Evolutionary conservation across 2,113 vertebrate genomes (phyloP).

Genomic region (Thryonomys swinderianus): DNA sequence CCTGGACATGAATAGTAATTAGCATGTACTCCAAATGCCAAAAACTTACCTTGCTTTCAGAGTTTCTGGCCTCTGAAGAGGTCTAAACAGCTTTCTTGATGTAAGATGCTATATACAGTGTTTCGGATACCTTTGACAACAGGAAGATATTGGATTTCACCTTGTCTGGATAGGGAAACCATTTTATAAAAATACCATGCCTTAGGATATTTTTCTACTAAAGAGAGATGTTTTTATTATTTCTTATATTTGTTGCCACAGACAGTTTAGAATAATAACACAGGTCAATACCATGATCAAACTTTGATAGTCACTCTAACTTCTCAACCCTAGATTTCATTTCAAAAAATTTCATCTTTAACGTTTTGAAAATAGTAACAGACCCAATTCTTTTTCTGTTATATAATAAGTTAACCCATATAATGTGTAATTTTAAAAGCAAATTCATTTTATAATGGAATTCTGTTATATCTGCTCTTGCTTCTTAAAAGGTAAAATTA

Average conservation of each 20-base stretch:
- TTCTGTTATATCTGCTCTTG: background rate
- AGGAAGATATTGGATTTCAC: background rate
- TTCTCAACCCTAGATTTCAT: too few species aligned
- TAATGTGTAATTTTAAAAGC: background rate
- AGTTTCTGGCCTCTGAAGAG: background rate
- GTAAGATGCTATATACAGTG: background rate
- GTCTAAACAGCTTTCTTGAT: background rate
- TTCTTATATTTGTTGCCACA: background rate
- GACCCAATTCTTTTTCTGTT: background rate
- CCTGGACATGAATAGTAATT: background rate
- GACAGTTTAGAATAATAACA: background rate
- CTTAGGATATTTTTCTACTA: background rate
- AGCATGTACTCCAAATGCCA: background rate
- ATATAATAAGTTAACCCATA: background rate
- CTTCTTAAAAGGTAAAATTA: background rate
- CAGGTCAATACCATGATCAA: background rate
- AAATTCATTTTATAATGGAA: background rate
- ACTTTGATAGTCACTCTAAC: background rate
- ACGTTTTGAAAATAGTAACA: background rate
- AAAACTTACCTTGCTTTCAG: slow-evolving; percentile 17
- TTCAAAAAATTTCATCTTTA: background rate
- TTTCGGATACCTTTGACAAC: background rate
- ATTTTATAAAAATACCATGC: background rate
- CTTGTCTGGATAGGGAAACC: background rate
- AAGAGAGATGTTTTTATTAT: too few species aligned